Percentiles rank a stretch among this genome's conserved stretches.
phyloP scores from a whole-genome alignment of 2,888 invertebrate genomes.

The Candidula unifasciata region DNA sequence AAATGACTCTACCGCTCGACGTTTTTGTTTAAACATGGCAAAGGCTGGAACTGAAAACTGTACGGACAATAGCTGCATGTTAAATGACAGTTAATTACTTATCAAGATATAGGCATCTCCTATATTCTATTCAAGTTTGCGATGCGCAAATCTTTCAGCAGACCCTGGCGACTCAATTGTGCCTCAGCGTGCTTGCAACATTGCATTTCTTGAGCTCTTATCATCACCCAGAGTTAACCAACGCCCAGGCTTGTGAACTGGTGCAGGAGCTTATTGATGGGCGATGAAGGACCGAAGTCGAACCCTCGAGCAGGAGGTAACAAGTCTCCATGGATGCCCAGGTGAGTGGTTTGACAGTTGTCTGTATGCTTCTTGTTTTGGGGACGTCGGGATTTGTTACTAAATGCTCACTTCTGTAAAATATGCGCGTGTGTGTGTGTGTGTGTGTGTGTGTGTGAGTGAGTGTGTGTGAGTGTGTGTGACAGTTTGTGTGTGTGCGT shows the following conservation, averaged over 20 bases:
- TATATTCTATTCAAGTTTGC: too few relatives aligned
- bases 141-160: not conserved
- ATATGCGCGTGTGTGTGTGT: not conserved
- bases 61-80: too few relatives aligned
- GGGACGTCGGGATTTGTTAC: too few relatives aligned
- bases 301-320: conserved; percentile 29
- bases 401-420: too few relatives aligned
- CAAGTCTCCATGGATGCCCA: conserved; percentile 24
- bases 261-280: conserved; percentile 34
- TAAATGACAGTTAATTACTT: too few relatives aligned
- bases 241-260: conserved; percentile 25
- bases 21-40: too few relatives aligned
- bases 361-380: too few relatives aligned
- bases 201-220: not conserved
- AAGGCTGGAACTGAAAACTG: too few relatives aligned
- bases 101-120: too few relatives aligned
- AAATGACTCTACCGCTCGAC: too few relatives aligned
- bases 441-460: not conserved
- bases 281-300: conserved; percentile 35
- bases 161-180: not conserved
- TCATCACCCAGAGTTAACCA: not conserved
- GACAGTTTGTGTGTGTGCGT: too few relatives aligned
- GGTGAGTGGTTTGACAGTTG: not conserved
- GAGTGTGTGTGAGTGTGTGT: too few relatives aligned
- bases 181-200: not conserved